Percentiles rank a stretch among this genome's conserved stretches.
phyloP scores from a whole-genome alignment of 2,113 vertebrate genomes.

The Oreochromis niloticus region DNA sequence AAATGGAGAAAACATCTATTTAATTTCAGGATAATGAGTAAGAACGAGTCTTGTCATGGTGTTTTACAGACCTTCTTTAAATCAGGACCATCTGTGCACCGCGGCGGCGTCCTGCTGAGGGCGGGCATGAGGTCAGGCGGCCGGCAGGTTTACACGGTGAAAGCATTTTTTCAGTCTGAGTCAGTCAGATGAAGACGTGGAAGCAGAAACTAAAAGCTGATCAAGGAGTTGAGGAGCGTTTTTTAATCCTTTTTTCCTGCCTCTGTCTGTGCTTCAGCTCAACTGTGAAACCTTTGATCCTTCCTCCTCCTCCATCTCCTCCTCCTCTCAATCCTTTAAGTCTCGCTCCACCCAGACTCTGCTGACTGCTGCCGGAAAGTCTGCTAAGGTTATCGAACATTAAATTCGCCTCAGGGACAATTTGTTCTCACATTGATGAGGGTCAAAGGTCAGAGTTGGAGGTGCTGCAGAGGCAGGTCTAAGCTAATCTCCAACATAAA shows the following conservation, averaged over 20 bases:
- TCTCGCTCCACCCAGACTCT: neutral
- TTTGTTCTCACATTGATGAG: neutral
- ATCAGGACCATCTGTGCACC: neutral
- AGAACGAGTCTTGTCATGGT: neutral
- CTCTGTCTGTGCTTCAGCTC: neutral
- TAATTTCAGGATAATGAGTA: neutral
- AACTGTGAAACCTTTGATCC: neutral
- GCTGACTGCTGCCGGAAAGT: neutral
- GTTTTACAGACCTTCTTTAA: neutral
- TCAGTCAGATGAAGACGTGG: neutral
- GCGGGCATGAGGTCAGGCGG: neutral
- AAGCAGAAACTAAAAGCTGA: neutral
- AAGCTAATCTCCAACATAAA: neutral
- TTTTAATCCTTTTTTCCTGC: neutral
- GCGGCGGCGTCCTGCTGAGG: accelerated
- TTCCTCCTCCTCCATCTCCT: neutral
- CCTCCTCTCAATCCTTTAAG: neutral
- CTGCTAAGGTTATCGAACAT: neutral
- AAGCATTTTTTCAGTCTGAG: neutral
- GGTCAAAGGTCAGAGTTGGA: neutral
- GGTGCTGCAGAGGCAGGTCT: neutral
- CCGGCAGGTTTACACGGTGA: neutral
- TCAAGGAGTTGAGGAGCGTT: neutral
- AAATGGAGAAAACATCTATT: neutral
- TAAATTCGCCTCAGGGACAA: neutral